These are phyloP conservation scores for Gymnarchus niloticus DNA, from an alignment of 2,113 vertebrate species.

Conservation along the genomic window DNA sequence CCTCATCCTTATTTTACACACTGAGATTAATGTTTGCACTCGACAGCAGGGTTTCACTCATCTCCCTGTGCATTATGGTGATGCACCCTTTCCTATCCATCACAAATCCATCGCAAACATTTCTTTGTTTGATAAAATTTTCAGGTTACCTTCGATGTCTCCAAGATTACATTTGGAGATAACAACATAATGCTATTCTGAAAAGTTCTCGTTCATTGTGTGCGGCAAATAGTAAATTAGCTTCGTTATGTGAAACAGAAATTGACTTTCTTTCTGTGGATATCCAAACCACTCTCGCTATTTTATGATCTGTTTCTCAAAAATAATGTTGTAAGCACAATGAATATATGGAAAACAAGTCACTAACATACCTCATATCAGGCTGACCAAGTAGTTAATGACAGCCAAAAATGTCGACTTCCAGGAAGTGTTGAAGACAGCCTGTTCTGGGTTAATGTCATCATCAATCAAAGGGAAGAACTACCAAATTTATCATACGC, in stretches of 20 bases:
- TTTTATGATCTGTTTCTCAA: background rate
- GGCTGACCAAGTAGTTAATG: background rate
- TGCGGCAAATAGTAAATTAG: background rate
- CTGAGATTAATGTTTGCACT: conserved; percentile 13
- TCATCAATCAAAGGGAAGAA: background rate
- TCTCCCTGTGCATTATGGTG: background rate
- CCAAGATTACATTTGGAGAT: background rate
- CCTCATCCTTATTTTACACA: background rate
- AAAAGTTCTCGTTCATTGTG: background rate
- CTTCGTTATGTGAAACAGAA: background rate
- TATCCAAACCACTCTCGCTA: background rate
- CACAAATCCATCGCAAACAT: background rate
- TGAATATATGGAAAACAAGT: background rate
- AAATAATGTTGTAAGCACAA: background rate
- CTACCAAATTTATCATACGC: background rate
- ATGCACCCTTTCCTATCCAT: background rate
- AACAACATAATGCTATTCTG: background rate
- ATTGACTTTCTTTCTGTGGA: background rate
- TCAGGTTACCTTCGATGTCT: background rate
- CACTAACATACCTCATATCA: background rate
- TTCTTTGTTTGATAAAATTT: background rate
- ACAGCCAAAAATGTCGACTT: background rate
- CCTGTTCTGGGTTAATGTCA: conserved; percentile 1
- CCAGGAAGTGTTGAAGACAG: no score
- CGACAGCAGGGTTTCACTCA: background rate